phyloP scores from a whole-genome alignment of 2,888 invertebrate species.

The Seladonia tumulorum region DNA sequence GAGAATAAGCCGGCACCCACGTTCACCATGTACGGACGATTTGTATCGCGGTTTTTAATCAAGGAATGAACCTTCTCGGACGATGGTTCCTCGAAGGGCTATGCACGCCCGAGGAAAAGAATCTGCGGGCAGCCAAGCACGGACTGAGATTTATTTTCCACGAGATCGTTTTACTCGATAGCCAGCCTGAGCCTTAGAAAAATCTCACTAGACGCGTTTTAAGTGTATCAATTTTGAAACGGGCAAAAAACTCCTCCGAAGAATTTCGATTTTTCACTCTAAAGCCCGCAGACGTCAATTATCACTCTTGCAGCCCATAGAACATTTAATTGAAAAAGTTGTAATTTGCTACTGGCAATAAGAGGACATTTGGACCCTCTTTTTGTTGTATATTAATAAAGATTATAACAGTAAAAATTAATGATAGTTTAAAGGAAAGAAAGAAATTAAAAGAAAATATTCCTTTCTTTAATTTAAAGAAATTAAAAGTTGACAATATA shows the following conservation, averaged over 20 bases:
- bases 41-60: constrained; percentile 62
- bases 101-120: constrained; percentile 31
- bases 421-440: not conserved
- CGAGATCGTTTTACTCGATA: constrained; percentile 46
- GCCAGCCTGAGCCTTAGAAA: constrained; percentile 9
- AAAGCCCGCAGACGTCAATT: not conserved
- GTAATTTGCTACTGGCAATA: no score
- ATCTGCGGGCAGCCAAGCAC: constrained; percentile 32
- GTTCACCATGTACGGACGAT: constrained; percentile 56
- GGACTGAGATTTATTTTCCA: constrained; percentile 50
- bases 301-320: not conserved
- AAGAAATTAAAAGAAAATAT: not conserved
- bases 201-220: constrained; percentile 21
- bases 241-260: not conserved
- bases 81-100: constrained; percentile 15
- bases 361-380: no score
- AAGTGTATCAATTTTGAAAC: constrained; percentile 12
- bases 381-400: no score
- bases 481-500: no score
- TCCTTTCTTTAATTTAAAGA: no score
- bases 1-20: constrained; percentile 54
- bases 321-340: not conserved
- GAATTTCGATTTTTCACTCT: not conserved
- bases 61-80: constrained; percentile 39
- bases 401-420: no score